Conservation (phyloP, 2,797 vertebrate species). For the Pygocentrus nattereri region DNA sequence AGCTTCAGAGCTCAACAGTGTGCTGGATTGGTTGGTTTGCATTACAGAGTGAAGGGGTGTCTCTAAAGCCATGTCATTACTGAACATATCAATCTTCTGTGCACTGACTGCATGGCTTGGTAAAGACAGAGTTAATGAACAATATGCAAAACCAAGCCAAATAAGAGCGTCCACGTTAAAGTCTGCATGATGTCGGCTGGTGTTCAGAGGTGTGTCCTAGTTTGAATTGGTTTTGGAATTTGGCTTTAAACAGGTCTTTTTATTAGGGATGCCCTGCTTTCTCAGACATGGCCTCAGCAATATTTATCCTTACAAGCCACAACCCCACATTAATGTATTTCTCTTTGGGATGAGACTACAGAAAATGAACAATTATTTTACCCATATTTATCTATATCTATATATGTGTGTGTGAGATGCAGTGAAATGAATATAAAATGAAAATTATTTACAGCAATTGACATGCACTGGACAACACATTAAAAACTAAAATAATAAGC, state of each 20-base stretch:
- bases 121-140: conserved; percentile 58
- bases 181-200: conserved; percentile 58
- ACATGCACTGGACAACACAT: conserved; percentile 36
- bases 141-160: conserved; percentile 79
- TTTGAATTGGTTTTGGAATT: conserved; percentile 57
- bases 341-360: conserved; percentile 22
- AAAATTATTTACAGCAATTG: conserved; percentile 5
- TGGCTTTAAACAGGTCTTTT: conserved; percentile 17
- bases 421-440: conserved; percentile 11
- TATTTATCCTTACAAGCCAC: conserved; percentile 29
- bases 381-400: conserved; percentile 15
- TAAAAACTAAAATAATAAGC: conserved; percentile 13
- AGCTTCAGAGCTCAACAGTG: conserved; percentile 63
- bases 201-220: conserved; percentile 62
- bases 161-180: conserved; percentile 60
- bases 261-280: conserved; percentile 44
- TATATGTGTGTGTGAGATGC: conserved; percentile 20
- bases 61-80: conserved; percentile 78
- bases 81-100: conserved; percentile 78
- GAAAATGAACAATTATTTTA: conserved; percentile 10
- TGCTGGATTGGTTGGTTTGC: conserved; percentile 74
- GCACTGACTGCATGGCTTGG: conserved; percentile 66
- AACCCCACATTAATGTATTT: conserved; percentile 13
- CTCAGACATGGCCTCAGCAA: conserved; percentile 50
- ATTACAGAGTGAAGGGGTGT: conserved; percentile 66